phyloP scores from a whole-genome alignment of 2,888 invertebrate species.

The Pharmacophagus antenor region DNA sequence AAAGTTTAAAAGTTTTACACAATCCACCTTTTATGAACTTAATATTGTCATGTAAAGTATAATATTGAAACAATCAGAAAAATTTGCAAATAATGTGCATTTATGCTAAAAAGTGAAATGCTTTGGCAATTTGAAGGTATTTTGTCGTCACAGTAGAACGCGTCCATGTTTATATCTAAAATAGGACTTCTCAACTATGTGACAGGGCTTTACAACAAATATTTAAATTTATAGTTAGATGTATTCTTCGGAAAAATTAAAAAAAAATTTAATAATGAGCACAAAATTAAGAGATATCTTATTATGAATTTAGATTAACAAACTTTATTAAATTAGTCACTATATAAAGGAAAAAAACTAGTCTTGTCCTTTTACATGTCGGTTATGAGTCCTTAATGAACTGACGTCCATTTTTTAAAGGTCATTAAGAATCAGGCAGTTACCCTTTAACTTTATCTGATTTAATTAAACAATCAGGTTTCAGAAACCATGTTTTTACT shows the following conservation, averaged over 20 bases:
- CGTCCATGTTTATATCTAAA: slow-evolving; percentile 25
- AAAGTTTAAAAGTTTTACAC: no score
- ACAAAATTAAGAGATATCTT: not conserved
- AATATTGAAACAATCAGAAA: no score
- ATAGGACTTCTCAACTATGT: slow-evolving; percentile 25
- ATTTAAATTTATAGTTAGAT: slow-evolving; percentile 16
- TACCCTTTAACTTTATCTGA: not conserved
- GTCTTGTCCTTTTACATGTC: not conserved
- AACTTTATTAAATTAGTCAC: not conserved
- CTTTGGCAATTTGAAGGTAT: slow-evolving; percentile 28
- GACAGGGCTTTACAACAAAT: not conserved
- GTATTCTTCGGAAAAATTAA: slow-evolving; percentile 13
- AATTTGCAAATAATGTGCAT: not conserved
- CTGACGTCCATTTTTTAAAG: not conserved
- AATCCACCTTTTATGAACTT: no score
- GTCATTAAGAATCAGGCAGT: not conserved
- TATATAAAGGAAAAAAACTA: no score
- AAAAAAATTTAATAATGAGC: slow-evolving; percentile 12
- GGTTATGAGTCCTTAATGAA: slow-evolving; percentile 1
- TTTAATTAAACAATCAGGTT: not conserved
- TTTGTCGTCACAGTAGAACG: slow-evolving; percentile 14
- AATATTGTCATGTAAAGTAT: no score
- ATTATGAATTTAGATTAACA: not conserved
- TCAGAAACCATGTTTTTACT: not conserved
- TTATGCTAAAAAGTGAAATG: not conserved